A percentile compares a stretch with the other conserved stretches of the same genome.
phyloP scores from a whole-genome alignment of 2,797 vertebrate genomes.

The Bradypodion pumilum region DNA sequence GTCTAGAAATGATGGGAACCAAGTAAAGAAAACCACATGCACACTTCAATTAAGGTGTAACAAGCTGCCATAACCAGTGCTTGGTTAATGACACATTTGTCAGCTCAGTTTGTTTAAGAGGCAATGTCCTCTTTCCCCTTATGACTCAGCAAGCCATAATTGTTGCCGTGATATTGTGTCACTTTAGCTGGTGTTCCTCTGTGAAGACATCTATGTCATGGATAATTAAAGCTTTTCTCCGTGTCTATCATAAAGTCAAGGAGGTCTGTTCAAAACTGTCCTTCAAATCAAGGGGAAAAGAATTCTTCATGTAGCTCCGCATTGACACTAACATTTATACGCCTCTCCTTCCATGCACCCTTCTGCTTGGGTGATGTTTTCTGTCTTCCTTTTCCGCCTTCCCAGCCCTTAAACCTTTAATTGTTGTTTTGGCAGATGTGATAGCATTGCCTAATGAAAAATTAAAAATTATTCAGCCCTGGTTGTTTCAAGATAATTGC shows the following conservation, averaged over 20 bases:
- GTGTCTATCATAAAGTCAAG: background rate
- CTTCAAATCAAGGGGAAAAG: slow-evolving; percentile 11
- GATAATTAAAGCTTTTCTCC: slow-evolving; percentile 39
- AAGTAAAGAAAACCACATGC: background rate
- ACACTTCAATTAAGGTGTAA: slow-evolving; percentile 32
- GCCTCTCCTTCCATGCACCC: background rate
- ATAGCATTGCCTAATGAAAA: slow-evolving; percentile 26
- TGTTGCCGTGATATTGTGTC: slow-evolving; percentile 21
- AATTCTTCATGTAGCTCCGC: background rate
- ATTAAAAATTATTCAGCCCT: background rate
- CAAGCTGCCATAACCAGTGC: slow-evolving; percentile 8
- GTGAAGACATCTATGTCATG: slow-evolving; percentile 32
- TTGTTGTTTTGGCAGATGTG: background rate
- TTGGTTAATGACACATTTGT: slow-evolving; percentile 38
- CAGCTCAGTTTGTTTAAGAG: slow-evolving; percentile 18
- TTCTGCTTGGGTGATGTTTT: background rate
- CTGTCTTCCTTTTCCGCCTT: background rate
- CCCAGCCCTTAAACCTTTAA: background rate
- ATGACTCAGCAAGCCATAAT: slow-evolving; percentile 5
- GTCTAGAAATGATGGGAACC: background rate
- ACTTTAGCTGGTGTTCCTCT: background rate
- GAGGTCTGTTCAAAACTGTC: slow-evolving; percentile 22
- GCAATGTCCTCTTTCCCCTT: slow-evolving; percentile 3
- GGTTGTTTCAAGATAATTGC: too few relatives aligned
- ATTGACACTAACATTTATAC: background rate